phyloP scores from a whole-genome alignment of 1,140 invertebrate species.

The Anastrepha ludens region DNA sequence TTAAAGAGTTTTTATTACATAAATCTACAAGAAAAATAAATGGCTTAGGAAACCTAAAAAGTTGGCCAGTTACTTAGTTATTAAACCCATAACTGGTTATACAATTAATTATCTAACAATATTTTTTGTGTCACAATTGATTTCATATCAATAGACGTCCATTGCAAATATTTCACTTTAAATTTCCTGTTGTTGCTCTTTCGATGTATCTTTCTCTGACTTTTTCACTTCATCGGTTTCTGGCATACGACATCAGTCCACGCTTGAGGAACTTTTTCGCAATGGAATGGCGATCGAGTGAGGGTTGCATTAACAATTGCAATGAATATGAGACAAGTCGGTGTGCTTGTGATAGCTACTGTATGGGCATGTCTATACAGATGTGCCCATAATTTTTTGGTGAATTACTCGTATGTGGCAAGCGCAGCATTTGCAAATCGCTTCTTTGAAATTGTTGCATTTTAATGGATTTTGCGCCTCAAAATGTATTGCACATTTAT shows the following conservation, averaged over 20 bases:
- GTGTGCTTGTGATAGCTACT: no score
- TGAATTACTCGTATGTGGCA: background rate
- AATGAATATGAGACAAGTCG: background rate
- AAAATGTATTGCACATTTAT: no score
- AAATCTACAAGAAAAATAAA: background rate
- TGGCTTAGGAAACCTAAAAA: background rate
- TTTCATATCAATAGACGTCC: background rate
- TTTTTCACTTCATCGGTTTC: slow-evolving; percentile 29
- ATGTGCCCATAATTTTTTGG: background rate
- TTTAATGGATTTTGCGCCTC: background rate
- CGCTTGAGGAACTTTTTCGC: slow-evolving; percentile 31
- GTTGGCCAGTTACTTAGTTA: background rate
- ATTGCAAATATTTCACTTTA: slow-evolving; percentile 36
- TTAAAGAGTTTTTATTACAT: background rate
- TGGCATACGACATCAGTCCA: background rate
- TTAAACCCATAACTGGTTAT: background rate
- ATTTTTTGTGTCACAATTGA: slow-evolving; percentile 26
- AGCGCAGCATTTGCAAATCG: background rate
- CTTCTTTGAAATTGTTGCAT: background rate
- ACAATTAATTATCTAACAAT: background rate
- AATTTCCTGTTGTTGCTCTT: slow-evolving; percentile 19
- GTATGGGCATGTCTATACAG: background rate
- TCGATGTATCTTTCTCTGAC: background rate
- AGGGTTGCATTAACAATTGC: slow-evolving; percentile 6
- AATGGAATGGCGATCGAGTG: background rate